Conservation (phyloP, 2,797 vertebrate species). For the Monodelphis domestica region DNA sequence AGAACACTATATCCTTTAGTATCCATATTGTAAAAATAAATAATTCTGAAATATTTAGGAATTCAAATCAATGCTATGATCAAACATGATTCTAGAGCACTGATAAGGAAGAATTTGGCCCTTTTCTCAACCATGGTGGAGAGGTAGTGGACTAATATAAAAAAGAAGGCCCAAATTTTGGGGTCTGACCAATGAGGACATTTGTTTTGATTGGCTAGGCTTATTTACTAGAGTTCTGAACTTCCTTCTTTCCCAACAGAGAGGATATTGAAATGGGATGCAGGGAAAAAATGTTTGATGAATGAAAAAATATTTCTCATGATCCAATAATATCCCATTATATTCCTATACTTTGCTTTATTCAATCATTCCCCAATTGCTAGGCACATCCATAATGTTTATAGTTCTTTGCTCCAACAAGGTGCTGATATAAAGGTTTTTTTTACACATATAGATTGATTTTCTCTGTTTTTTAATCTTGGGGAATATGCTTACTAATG, state of each 20-base stretch:
- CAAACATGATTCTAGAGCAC: background rate
- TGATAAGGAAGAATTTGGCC: background rate
- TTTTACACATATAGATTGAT: background rate
- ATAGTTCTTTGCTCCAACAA: background rate
- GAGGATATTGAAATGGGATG: background rate
- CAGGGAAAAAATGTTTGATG: background rate
- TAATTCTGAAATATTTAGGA: background rate
- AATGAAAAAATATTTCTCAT: background rate
- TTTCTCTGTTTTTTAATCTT: background rate
- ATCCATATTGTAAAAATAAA: background rate
- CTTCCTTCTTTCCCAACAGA: background rate
- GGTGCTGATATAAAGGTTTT: background rate
- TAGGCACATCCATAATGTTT: background rate
- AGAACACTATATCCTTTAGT: background rate
- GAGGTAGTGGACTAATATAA: background rate
- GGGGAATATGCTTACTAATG: background rate
- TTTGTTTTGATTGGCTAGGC: background rate
- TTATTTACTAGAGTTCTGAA: background rate
- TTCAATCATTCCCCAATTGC: background rate
- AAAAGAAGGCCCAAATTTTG: background rate
- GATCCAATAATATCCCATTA: background rate
- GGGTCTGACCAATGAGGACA: background rate
- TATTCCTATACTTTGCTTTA: background rate
- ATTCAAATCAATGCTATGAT: background rate
- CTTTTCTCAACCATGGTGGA: background rate